These are phyloP conservation scores for Phasianus colchicus DNA, from an alignment of 2,113 vertebrate genomes.

Conservation along the genomic window DNA sequence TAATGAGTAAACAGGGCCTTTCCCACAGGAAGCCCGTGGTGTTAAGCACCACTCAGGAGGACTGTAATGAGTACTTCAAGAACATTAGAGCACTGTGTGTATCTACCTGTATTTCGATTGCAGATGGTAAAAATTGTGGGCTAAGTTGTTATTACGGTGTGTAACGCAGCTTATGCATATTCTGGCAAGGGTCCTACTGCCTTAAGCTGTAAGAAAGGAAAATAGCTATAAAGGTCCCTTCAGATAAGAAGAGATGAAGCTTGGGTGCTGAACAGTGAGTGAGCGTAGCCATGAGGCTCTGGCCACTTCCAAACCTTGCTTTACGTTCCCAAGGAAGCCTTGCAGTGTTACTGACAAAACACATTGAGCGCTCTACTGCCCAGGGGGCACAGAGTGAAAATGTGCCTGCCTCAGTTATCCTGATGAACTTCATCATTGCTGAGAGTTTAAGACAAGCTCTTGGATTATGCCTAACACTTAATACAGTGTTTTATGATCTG, in stretches of 20 bases:
- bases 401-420: neutral
- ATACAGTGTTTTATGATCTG: neutral
- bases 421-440: neutral
- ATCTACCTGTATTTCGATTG: neutral
- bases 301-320: neutral
- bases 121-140: neutral
- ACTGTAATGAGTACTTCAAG: neutral
- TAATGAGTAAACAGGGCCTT: constrained; percentile 24
- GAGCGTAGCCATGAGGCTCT: neutral
- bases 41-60: neutral
- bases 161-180: neutral
- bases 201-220: neutral
- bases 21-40: neutral
- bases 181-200: neutral
- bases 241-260: neutral
- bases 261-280: neutral
- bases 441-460: neutral
- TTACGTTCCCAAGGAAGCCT: neutral
- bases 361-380: rapidly evolving
- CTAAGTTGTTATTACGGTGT: neutral
- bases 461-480: neutral
- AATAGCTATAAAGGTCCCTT: neutral
- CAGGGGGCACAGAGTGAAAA: neutral
- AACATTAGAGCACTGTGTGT: neutral
- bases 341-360: rapidly evolving